Evolutionary conservation across 2,888 invertebrate genomes (phyloP).

Genomic region (Stictocephala bisonia): DNA sequence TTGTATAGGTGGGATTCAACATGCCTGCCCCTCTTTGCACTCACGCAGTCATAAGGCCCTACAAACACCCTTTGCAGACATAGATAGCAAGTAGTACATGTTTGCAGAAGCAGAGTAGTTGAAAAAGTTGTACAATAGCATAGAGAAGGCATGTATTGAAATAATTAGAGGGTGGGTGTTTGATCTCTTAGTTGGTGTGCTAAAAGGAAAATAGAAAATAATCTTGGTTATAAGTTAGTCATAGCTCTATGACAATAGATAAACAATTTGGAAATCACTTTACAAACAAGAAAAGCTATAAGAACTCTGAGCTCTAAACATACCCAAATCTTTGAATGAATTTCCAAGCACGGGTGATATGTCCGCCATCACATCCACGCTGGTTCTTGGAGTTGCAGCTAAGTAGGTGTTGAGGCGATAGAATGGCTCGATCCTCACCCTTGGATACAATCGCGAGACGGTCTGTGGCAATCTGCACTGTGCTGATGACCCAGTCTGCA

Average conservation of each 20-base stretch:
- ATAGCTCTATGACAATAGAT: no score
- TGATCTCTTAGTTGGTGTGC: no score
- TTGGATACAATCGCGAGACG: conserved; percentile 71
- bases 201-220: conserved; percentile 7
- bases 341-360: conserved; percentile 93
- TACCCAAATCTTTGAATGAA: conserved; percentile 83
- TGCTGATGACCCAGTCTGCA: conserved; percentile 93
- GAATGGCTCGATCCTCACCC: conserved; percentile 75
- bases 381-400: conserved; percentile 85
- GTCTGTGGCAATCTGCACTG: conserved; percentile 83
- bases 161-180: no score
- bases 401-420: conserved; percentile 88
- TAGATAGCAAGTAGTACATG: no score
- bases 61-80: no score
- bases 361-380: conserved; percentile 87
- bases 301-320: conserved; percentile 48
- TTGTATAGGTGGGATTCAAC: no score
- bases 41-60: no score
- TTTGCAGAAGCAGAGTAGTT: no score
- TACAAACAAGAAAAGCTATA: background rate
- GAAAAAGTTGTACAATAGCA: no score
- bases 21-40: no score
- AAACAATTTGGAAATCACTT: background rate
- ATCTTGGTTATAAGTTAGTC: no score
- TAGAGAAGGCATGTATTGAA: no score